These are phyloP conservation scores for Conops quadrifasciatus DNA, from an alignment of 2,888 invertebrate species.

Conservation along the genomic window DNA sequence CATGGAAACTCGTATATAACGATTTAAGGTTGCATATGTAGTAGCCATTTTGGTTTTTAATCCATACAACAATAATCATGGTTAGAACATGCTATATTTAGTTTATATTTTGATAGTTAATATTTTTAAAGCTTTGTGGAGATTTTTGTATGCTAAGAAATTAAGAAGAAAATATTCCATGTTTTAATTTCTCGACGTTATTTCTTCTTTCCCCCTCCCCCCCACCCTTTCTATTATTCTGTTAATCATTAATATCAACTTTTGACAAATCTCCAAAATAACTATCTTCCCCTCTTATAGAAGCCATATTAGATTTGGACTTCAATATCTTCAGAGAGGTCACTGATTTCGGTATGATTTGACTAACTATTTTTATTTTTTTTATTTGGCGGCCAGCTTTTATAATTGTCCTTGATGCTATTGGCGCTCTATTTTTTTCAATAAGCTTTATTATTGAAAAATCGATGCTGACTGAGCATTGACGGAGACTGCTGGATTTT, in stretches of 20 bases:
- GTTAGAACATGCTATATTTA: background rate
- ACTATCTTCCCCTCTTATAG: background rate
- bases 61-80: background rate
- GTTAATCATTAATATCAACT: background rate
- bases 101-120: background rate
- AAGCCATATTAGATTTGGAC: background rate
- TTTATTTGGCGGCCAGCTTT: background rate
- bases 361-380: background rate
- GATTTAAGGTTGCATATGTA: background rate
- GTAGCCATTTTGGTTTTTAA: background rate
- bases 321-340: background rate
- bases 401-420: background rate
- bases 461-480: no score
- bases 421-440: background rate
- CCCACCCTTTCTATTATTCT: no score
- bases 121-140: background rate
- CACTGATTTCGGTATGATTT: background rate
- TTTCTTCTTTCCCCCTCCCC: background rate
- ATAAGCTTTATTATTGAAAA: no score
- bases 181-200: background rate
- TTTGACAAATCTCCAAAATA: conserved; percentile 9
- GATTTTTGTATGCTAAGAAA: conserved; percentile 4
- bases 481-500: no score
- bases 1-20: conserved; percentile 14
- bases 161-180: background rate